Base-by-base conservation (phyloP, 2,888 invertebrate genomes). In the Cremastobaeus sp. region DNA sequence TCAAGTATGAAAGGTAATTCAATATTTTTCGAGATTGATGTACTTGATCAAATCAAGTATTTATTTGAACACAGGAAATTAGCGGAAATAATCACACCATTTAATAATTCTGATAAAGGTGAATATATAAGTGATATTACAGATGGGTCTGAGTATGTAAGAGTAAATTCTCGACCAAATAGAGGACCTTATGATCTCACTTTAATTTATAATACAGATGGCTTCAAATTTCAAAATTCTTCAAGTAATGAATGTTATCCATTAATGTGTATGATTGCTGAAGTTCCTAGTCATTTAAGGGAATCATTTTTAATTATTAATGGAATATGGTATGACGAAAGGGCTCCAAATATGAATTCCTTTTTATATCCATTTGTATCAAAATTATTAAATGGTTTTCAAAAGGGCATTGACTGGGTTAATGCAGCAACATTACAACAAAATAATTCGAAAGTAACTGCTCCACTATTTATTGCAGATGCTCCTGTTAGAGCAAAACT, bases 21-120 rank as follows among this genome's bases (percentile, higher is more conserved):
- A 12, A 41, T 54, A n/a, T 74, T 77, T 54, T 76, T 73, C 47
- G 69, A 78, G 69, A 57, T 74, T 5, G 59, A 76, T 28, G 35
- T 78, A 21, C n/a, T 32, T 0, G 32, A 71, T 8, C 69, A 74
- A 66, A 47, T 74, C 11, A 65, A 43, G 43, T 43, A 66, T 48
- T 48, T 64, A 15, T 74, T 66, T 39, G 52, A 66, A 32, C 12
- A 68, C 11, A 52, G 25, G 25, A 25, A 25, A 39, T 39, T 73
- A 11, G 39, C 68, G 15, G 39, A 45, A 18, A 62, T 55, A 21
- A 34, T 50, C 20, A 17, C 15, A 20, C 34, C 34, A 15, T 50
- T 72, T 9, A 14, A 52, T 34, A 39, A 28, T 32, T 47, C 30
- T 2, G 34, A 30, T 12, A 8, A 47, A 25, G 5, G 3, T 17